Evolutionary conservation across 2,113 vertebrate genomes (phyloP).

Genomic region (Oenanthe oenanthe): DNA sequence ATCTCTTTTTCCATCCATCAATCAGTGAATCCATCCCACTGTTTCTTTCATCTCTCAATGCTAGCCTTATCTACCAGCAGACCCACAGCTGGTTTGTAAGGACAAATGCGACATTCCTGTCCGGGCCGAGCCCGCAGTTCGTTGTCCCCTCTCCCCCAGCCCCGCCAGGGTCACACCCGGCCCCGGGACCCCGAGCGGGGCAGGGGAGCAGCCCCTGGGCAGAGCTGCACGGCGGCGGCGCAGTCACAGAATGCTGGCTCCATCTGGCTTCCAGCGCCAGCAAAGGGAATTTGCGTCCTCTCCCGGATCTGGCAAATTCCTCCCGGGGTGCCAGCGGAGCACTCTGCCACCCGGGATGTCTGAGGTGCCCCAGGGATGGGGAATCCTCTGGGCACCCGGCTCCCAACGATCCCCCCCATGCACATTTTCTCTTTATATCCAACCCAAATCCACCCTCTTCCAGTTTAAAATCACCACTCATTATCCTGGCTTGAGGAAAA

Average conservation of each 20-base stretch:
- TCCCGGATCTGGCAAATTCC: accelerated
- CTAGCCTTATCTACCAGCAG: too few species aligned
- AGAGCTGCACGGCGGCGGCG: accelerated
- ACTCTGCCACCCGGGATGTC: neutral
- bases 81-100: too few species aligned
- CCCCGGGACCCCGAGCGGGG: accelerated
- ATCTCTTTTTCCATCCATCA: too few species aligned
- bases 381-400: neutral
- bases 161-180: accelerated
- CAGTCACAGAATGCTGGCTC: neutral
- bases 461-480: accelerated
- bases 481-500: neutral
- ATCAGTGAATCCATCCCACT: too few species aligned
- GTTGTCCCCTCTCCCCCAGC: accelerated
- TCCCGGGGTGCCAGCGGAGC: accelerated
- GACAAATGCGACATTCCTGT: too few species aligned
- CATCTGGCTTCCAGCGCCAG: neutral
- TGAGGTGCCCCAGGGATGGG: neutral
- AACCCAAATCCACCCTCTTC: too few species aligned
- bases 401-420: too few species aligned
- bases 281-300: accelerated
- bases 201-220: accelerated
- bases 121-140: accelerated
- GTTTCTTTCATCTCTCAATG: too few species aligned
- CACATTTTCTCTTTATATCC: neutral